Base-by-base conservation (phyloP, 2,888 invertebrate genomes). In the Seira musarum region DNA sequence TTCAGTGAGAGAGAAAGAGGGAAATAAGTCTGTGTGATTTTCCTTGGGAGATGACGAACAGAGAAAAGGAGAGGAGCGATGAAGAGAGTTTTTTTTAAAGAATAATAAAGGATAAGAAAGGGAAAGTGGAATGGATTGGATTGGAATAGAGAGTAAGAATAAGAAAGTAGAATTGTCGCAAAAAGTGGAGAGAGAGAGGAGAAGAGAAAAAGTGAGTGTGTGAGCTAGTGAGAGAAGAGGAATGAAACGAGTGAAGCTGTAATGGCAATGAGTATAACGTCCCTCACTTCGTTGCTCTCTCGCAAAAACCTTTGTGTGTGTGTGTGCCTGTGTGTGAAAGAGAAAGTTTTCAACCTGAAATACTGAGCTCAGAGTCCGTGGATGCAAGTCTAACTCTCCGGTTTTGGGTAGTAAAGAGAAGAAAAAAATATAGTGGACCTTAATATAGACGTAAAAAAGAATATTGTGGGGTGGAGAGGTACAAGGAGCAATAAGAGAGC, bases 171-270 rank as follows among this genome's bases (percentile, higher is more conserved):
- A 53, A 17, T 68, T 46, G 63, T 68, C 35, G 63, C 65, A 75
- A 73, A 72, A 71, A 53, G 53, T 40, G 68, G 53, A 73, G 84
- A 83, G 75, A 30, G 67, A 22, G 76, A 21, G 82, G 78, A 57
- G 69, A 49, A 49, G 69, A 53, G 35, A 64, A 61, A 72, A 35
- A 66, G 21, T 30, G 53, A 64, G 67, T 66, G 35, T 67, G 46
- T 67, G 75, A 46, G 75, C 30, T 21, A 30, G 66, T 67, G 67
- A 49, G 75, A 53, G 53, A 53, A 53, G 53, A 53, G 53, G 53
- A 53, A 53, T 53, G 53, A 17, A 53, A 53, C 53, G 3, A 53
- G 53, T 17, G 53, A 53, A 13, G 15, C 53, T 53, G n/a, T 53
- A 3, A 53, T 53, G 53, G 53, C 17, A 8, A 53, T 17, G 17